Percentiles rank a stretch among this genome's conserved stretches.
These are phyloP conservation scores for Labroides dimidiatus DNA, from an alignment of 2,797 vertebrate genomes.

Conservation along the genomic window DNA sequence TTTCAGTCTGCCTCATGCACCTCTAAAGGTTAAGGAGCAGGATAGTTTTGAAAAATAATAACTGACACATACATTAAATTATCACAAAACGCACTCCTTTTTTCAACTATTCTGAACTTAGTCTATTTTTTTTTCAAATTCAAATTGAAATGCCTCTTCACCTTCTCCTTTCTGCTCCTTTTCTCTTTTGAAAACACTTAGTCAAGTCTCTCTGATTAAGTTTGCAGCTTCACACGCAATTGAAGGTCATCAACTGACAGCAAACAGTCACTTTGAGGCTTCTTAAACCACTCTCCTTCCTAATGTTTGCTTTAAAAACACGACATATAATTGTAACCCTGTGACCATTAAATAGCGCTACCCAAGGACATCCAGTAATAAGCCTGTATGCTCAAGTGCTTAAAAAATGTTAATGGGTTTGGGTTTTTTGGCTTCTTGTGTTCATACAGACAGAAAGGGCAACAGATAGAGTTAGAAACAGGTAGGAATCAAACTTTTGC, in stretches of 20 bases:
- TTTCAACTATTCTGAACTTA: neutral
- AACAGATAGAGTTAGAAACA: too few species aligned
- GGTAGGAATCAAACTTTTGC: too few species aligned
- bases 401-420: neutral
- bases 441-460: too few species aligned
- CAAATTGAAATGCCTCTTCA: neutral
- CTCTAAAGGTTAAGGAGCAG: neutral
- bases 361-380: neutral
- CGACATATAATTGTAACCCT: neutral
- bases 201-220: neutral
- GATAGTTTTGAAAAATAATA: too few species aligned
- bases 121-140: too few species aligned
- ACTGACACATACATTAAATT: neutral
- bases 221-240: neutral
- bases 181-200: neutral
- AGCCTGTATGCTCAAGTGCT: neutral
- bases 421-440: neutral
- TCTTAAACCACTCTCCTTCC: neutral
- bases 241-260: slow-evolving; percentile 8
- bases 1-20: neutral
- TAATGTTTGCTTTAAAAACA: neutral
- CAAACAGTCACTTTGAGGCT: neutral
- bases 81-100: neutral
- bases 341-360: neutral
- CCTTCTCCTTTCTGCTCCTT: neutral